Percentiles rank a stretch among this genome's conserved stretches.
Evolutionary conservation across 2,888 invertebrate genomes (phyloP).

Genomic region (Rotaria socialis): DNA sequence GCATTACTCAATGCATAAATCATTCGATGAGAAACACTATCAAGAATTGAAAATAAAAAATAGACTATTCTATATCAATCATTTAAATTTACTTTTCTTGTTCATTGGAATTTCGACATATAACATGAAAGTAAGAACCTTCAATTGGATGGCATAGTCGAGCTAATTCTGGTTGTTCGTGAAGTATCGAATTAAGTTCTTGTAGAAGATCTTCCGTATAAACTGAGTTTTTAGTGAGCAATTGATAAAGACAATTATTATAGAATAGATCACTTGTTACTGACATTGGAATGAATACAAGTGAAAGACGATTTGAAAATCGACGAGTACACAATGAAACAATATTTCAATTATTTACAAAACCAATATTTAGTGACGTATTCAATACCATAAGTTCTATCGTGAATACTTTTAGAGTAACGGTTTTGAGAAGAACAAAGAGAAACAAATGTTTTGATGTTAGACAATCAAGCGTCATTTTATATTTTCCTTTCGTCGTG

Average conservation of each 20-base stretch:
- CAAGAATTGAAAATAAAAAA: neutral
- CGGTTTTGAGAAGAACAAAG: neutral
- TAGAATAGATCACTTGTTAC: neutral
- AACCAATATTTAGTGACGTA: neutral
- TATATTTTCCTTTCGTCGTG: neutral
- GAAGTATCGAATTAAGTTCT: neutral
- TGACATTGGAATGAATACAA: neutral
- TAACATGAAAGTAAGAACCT: neutral
- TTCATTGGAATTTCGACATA: neutral
- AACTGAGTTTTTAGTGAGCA: neutral
- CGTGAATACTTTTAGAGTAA: no score
- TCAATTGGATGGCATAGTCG: neutral
- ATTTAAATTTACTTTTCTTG: neutral
- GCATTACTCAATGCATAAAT: slow-evolving; percentile 44
- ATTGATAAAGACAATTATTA: neutral
- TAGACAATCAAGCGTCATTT: neutral
- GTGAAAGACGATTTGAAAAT: neutral
- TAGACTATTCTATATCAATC: no score
- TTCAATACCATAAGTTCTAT: no score
- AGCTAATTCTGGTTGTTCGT: slow-evolving; percentile 1
- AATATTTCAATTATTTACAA: neutral
- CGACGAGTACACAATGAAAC: neutral
- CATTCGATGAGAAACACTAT: slow-evolving; percentile 43
- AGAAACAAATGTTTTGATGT: neutral
- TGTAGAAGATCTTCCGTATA: neutral